These are phyloP conservation scores for Allobates femoralis DNA, from an alignment of 2,797 vertebrate genomes.

Conservation along the genomic window DNA sequence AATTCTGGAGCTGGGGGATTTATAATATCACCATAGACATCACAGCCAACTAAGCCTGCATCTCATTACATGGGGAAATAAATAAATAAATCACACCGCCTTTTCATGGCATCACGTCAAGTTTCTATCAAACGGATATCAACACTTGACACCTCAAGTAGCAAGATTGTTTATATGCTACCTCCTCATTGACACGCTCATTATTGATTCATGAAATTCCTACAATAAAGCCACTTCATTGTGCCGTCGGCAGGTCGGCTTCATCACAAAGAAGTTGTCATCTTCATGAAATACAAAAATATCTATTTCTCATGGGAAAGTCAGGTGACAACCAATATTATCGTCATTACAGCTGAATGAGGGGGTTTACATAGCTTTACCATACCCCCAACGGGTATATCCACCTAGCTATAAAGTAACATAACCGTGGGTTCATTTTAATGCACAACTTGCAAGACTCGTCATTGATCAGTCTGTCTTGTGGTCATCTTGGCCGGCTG, in stretches of 20 bases:
- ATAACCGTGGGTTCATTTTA: not conserved
- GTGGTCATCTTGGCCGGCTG: no score
- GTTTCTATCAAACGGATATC: not conserved
- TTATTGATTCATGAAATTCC: not conserved
- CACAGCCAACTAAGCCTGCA: not conserved
- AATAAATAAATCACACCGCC: not conserved
- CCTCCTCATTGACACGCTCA: not conserved
- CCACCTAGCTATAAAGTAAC: not conserved
- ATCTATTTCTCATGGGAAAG: not conserved
- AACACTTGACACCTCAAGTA: not conserved
- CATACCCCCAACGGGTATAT: not conserved
- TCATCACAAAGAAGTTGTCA: not conserved
- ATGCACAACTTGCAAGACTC: not conserved
- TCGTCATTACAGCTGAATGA: not conserved
- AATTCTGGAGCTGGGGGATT: conserved; percentile 20
- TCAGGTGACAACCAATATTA: not conserved
- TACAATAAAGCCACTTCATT: not conserved
- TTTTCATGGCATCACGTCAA: conserved; percentile 9
- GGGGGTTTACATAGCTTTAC: not conserved
- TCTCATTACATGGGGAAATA: not conserved
- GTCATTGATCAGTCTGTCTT: not conserved
- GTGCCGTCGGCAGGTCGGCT: not conserved
- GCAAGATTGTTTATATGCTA: conserved; percentile 4
- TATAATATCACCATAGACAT: conserved; percentile 29
- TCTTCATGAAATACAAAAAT: not conserved